These are phyloP conservation scores for Sphaeramia orbicularis DNA, from an alignment of 2,797 vertebrate species.

Conservation along the genomic window DNA sequence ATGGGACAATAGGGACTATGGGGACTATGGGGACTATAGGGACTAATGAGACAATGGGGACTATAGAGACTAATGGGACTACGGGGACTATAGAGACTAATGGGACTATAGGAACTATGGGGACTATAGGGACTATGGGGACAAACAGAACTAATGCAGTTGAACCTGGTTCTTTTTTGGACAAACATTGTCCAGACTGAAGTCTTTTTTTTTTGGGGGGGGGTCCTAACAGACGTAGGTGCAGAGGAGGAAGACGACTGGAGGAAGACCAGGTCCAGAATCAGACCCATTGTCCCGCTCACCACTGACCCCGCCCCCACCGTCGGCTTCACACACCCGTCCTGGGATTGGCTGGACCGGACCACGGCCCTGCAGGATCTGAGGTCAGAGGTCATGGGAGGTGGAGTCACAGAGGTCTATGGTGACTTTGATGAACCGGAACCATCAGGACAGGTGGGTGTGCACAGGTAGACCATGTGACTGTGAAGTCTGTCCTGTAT, in stretches of 20 bases:
- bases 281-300: slow-evolving; percentile 58
- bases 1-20: too few relatives aligned
- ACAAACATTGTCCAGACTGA: too few relatives aligned
- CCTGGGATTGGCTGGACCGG: slow-evolving; percentile 66
- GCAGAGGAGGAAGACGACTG: slow-evolving; percentile 48
- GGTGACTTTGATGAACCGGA: slow-evolving; percentile 74
- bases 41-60: too few relatives aligned
- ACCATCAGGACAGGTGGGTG: slow-evolving; percentile 89
- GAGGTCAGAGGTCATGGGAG: slow-evolving; percentile 65
- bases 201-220: slow-evolving; percentile 28
- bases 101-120: too few relatives aligned
- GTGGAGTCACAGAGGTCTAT: slow-evolving; percentile 67
- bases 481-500: too few relatives aligned
- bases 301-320: slow-evolving; percentile 65
- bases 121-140: too few relatives aligned
- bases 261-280: slow-evolving; percentile 21
- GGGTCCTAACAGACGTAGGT: slow-evolving; percentile 14
- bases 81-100: too few relatives aligned
- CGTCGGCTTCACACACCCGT: slow-evolving; percentile 62
- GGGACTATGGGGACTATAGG: too few relatives aligned
- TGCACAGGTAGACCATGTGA: too few relatives aligned
- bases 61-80: too few relatives aligned
- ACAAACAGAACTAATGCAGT: too few relatives aligned
- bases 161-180: too few relatives aligned
- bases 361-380: slow-evolving; percentile 59